A percentile compares a stretch with the other conserved stretches of the same genome.
phyloP scores from a whole-genome alignment of 1,140 invertebrate species.

The Muscidifurax raptorellus region DNA sequence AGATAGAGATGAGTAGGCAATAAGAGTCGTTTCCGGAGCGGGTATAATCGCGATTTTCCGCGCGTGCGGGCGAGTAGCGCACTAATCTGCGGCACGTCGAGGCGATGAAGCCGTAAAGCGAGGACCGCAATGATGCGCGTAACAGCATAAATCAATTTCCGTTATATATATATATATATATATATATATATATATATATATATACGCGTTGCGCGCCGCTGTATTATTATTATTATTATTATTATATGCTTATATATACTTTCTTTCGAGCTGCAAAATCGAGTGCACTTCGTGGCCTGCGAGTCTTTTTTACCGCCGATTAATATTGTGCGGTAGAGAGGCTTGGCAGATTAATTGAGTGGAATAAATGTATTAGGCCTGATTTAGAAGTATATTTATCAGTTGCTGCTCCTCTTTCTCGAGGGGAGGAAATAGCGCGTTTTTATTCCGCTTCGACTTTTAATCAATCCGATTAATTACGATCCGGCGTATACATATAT shows the following conservation, averaged over 20 bases:
- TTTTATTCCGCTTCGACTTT: neutral
- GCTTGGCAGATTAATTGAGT: neutral
- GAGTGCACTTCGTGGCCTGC: neutral
- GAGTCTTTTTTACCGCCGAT: neutral
- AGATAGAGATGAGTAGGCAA: slow-evolving; percentile 9
- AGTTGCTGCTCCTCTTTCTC: neutral
- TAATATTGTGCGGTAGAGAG: neutral
- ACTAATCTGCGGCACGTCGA: slow-evolving; percentile 44
- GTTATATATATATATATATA: slow-evolving; percentile 31
- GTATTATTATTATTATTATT: slow-evolving; percentile 4
- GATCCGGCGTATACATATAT: neutral
- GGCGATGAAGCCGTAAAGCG: slow-evolving; percentile 57
- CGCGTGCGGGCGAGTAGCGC: slow-evolving; percentile 3
- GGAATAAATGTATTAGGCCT: neutral
- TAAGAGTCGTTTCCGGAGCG: slow-evolving; percentile 25
- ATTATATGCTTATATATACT: no score
- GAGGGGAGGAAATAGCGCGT: no score
- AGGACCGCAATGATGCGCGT: slow-evolving; percentile 23
- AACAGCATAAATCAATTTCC: slow-evolving; percentile 55
- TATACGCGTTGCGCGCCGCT: neutral
- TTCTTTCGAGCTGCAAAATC: neutral
- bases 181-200: slow-evolving; percentile 5
- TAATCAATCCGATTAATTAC: neutral
- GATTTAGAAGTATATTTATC: neutral
- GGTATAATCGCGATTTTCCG: slow-evolving; percentile 29